A percentile compares a stretch with the other conserved stretches of the same genome.
Evolutionary conservation across 1,140 invertebrate genomes (phyloP).

Genomic region (Nasonia longicornis): DNA sequence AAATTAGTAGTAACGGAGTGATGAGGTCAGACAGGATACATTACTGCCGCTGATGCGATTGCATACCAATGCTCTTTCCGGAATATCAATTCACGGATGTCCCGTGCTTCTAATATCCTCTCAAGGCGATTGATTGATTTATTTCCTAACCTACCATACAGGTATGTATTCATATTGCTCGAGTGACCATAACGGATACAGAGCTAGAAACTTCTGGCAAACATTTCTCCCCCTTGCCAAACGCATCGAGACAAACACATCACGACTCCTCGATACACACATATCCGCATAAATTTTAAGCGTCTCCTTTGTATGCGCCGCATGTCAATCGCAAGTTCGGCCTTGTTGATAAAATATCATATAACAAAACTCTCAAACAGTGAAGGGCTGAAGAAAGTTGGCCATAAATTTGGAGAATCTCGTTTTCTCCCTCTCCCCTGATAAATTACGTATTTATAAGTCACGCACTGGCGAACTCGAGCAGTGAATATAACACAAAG

Average conservation of each 20-base stretch:
- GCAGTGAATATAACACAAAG: neutral
- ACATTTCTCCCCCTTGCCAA: no score
- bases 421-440: no score
- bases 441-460: neutral
- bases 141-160: no score
- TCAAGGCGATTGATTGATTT: neutral
- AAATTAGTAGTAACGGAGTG: neutral
- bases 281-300: neutral
- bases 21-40: neutral
- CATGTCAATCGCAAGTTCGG: neutral
- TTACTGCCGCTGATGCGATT: neutral
- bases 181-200: no score
- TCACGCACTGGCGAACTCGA: neutral
- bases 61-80: neutral
- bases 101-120: neutral
- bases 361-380: neutral
- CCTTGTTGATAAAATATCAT: neutral
- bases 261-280: neutral
- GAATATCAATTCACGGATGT: slow-evolving; percentile 3
- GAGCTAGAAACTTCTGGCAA: no score
- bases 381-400: neutral
- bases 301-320: neutral
- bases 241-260: neutral
- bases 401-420: neutral
- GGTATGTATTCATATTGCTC: no score